phyloP scores from a whole-genome alignment of 2,888 invertebrate genomes.

The Gryllus longicercus region DNA sequence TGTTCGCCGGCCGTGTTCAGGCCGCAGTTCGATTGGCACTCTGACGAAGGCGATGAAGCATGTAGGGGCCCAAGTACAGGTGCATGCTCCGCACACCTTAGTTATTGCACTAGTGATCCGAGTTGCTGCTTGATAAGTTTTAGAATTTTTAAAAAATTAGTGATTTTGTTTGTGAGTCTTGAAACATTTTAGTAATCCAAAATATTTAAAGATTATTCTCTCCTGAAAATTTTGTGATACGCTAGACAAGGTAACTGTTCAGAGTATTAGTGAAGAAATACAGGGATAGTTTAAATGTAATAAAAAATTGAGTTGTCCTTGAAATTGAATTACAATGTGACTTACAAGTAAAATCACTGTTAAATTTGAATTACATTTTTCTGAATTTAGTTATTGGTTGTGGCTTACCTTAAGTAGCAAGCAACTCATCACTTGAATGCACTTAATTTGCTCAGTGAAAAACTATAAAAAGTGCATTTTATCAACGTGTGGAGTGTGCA shows the following conservation, averaged over 20 bases:
- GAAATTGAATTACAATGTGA: too few species aligned
- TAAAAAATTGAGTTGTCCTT: too few species aligned
- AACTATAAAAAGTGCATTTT: neutral
- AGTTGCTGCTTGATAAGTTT: constrained; percentile 24
- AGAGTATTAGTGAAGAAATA: too few species aligned
- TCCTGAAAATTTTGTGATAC: too few species aligned
- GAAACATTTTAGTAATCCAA: too few species aligned
- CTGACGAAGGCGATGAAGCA: constrained; percentile 25
- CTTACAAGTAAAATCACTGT: too few species aligned
- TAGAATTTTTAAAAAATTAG: constrained; percentile 21
- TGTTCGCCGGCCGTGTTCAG: neutral
- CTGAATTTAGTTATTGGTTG: too few species aligned
- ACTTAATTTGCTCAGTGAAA: neutral
- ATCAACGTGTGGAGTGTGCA: constrained; percentile 30
- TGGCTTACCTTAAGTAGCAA: neutral
- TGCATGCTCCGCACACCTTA: constrained; percentile 31
- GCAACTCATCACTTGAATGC: neutral
- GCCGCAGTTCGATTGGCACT: constrained; percentile 23
- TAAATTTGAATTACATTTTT: too few species aligned
- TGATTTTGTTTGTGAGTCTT: constrained; percentile 3
- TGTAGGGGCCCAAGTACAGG: constrained; percentile 26
- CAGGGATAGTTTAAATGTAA: too few species aligned
- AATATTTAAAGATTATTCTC: too few species aligned
- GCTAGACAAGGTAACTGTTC: too few species aligned
- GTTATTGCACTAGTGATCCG: neutral